Base-by-base conservation (phyloP, 2,797 vertebrate species). In the Threskiornis aethiopicus region DNA sequence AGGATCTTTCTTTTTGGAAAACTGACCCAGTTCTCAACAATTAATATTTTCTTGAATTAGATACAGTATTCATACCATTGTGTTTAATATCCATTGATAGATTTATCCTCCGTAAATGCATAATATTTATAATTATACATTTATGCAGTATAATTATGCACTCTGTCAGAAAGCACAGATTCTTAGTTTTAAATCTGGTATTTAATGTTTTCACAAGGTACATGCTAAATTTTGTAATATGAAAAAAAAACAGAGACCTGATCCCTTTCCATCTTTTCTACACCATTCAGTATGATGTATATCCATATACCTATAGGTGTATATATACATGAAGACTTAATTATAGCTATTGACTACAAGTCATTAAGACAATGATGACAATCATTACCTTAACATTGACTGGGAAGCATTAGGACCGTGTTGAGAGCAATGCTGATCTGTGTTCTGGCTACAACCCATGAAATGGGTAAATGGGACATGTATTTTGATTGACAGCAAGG, bases 201-300 rank as follows among this genome's bases (percentile, higher is more conserved):
- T 9, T 59, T 90, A 61, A n/a, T 16, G 19, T 69, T 93, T 71
- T 79, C 11, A 17, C 69, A 37, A 47, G n/a, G 22, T 62, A 29
- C n/a, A 80, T 11, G 25, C 2, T 69, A 75, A 8, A 61, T 54
- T 72, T 69, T 42, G 10, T 67, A 57, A 24, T 20, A 5, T 35
- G 28, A 21, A 54, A 84, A 84, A 47, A 49, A 11, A 0, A 0
- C 35, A 16, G 44, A 62, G 1, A 41, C 10, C 25, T 21, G 3
- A 76, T 52, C 8, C 6, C 10, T 71, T 80, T 66, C 18, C 26
- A 49, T 47, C 20, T 67, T 84, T 81, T 67, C 47, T 62, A 67
- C 44, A 39, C 39, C 17, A 49, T 62, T 72, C 16, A 31, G 5
- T 47, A 47, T 51, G 78, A 13, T 13, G 44, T 29, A 39, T 35